phyloP scores from a whole-genome alignment of 1,140 invertebrate species.

The Drosophila varians region DNA sequence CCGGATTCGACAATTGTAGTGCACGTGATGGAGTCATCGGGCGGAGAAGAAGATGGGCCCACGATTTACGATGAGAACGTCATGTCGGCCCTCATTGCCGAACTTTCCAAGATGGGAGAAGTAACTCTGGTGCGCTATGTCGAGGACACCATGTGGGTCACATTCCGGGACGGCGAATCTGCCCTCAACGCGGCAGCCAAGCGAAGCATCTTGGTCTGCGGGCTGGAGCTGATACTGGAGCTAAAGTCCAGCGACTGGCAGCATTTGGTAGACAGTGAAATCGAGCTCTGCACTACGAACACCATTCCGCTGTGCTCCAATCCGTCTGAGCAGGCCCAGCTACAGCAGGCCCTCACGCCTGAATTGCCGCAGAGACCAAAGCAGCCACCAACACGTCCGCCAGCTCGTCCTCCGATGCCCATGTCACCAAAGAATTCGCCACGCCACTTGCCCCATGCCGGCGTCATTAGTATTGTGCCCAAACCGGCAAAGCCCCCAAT shows the following conservation, averaged over 20 bases:
- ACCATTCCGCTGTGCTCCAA: conserved; percentile 89
- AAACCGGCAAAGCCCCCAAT: conserved; percentile 84
- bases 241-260: conserved; percentile 94
- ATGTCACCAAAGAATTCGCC: conserved; percentile 84
- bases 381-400: conserved; percentile 85
- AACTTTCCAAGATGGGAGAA: conserved; percentile 85
- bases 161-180: conserved; percentile 93
- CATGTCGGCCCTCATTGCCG: conserved; percentile 75
- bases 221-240: conserved; percentile 88
- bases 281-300: conserved; percentile 92
- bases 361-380: conserved; percentile 85
- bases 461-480: conserved; percentile 78
- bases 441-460: conserved; percentile 80
- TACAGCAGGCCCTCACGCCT: conserved; percentile 83
- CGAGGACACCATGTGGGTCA: conserved; percentile 94
- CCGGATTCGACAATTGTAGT: conserved; percentile 97
- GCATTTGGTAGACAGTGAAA: conserved; percentile 90
- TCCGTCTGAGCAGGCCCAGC: conserved; percentile 68
- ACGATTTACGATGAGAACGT: conserved; percentile 84
- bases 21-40: conserved; percentile 84
- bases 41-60: conserved; percentile 84
- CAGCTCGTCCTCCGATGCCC: conserved; percentile 86
- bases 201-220: conserved; percentile 86
- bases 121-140: conserved; percentile 96
- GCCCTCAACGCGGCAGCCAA: conserved; percentile 89